A percentile compares a stretch with the other conserved stretches of the same genome.
Evolutionary conservation across 2,888 invertebrate species (phyloP).

Genomic region (Muscina levida): DNA sequence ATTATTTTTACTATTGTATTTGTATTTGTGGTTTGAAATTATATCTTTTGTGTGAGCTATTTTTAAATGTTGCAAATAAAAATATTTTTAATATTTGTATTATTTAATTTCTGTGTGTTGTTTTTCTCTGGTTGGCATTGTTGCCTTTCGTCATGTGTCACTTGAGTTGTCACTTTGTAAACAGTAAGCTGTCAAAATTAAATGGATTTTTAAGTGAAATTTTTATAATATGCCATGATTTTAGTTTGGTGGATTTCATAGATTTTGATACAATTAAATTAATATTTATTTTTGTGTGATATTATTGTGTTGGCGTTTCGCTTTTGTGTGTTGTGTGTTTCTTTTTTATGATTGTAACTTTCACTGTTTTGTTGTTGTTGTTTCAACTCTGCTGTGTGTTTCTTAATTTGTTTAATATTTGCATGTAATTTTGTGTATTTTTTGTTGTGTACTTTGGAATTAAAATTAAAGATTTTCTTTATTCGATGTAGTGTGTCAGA

Average conservation of each 20-base stretch:
- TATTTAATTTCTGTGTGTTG: background rate
- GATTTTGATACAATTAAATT: too few relatives aligned
- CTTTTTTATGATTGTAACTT: conserved; percentile 34
- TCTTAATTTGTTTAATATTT: conserved; percentile 5
- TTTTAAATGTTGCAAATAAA: background rate
- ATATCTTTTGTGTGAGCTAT: background rate
- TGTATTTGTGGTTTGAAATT: background rate
- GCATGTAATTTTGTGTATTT: conserved; percentile 23
- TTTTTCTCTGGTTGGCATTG: background rate
- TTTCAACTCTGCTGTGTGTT: background rate
- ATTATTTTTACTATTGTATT: background rate
- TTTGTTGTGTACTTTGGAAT: conserved; percentile 10
- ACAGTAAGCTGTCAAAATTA: background rate
- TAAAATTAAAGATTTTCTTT: too few relatives aligned
- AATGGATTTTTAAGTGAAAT: conserved; percentile 3
- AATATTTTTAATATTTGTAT: background rate
- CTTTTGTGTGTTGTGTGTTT: conserved; percentile 32
- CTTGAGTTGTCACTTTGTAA: conserved; percentile 14
- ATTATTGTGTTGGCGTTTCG: background rate
- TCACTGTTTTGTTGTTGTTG: background rate
- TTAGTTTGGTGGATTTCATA: conserved; percentile 30
- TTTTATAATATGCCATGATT: conserved; percentile 1
- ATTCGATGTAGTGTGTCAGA: conserved; percentile 33
- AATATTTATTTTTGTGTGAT: background rate
- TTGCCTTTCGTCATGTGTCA: too few relatives aligned